Conservation (phyloP, 64 coral and sea anemone species). For the Montipora sp. region DNA sequence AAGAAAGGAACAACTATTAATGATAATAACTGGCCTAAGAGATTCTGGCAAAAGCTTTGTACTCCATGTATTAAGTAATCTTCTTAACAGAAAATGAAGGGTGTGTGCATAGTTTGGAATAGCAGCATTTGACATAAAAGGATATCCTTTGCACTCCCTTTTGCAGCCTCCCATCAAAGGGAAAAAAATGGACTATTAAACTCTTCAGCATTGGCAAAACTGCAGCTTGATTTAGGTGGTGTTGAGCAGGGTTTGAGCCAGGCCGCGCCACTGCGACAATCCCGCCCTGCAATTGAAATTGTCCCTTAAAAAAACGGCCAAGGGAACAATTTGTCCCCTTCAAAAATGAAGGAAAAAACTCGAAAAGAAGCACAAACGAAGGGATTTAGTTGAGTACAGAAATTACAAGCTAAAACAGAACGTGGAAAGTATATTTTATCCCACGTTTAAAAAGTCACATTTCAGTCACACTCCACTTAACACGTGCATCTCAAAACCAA, state of each 20-base stretch:
- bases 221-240: no score
- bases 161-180: no score
- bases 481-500: constrained; percentile 48
- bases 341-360: constrained; percentile 62
- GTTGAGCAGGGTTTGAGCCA: constrained; percentile 10
- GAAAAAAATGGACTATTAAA: no score
- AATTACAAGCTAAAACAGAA: neutral
- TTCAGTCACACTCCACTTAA: constrained; percentile 25
- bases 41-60: no score
- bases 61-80: no score
- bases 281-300: constrained; percentile 18
- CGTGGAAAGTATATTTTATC: constrained; percentile 62
- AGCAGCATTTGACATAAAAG: no score
- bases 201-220: no score
- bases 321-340: constrained; percentile 31
- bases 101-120: no score
- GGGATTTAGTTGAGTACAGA: constrained; percentile 6
- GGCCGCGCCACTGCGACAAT: neutral
- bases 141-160: no score
- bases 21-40: no score
- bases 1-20: no score
- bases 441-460: constrained; percentile 49
- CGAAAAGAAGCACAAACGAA: constrained; percentile 16
- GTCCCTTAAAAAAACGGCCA: constrained; percentile 4
- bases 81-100: no score